Evolutionary conservation across 1,140 invertebrate genomes (phyloP).

Genomic region (Temnothorax nylanderi): DNA sequence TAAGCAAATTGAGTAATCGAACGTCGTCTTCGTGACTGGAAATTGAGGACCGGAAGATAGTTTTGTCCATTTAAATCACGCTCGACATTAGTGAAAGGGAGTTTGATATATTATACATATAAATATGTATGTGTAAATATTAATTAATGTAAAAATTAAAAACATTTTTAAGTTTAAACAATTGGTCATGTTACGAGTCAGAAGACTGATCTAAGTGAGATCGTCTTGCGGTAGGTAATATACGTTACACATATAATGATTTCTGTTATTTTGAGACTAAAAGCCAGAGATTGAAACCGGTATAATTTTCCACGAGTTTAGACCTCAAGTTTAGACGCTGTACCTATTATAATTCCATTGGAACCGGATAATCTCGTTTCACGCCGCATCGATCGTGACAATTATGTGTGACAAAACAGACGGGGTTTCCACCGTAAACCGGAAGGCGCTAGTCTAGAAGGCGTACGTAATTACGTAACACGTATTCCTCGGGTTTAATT

Average conservation of each 20-base stretch:
- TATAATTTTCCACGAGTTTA: conserved; percentile 7
- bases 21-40: neutral
- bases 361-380: conserved; percentile 34
- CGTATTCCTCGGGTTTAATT: conserved; percentile 39
- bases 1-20: conserved; percentile 53
- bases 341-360: neutral
- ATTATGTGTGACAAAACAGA: conserved; percentile 30
- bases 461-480: conserved; percentile 38
- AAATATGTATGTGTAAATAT: neutral
- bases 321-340: neutral
- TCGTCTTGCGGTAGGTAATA: neutral
- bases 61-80: neutral
- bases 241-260: neutral
- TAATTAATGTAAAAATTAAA: neutral
- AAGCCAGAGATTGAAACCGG: neutral
- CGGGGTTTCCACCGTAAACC: conserved; percentile 20
- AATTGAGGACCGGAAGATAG: neutral
- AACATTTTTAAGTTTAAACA: neutral
- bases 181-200: neutral
- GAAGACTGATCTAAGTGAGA: neutral
- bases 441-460: neutral
- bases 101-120: neutral
- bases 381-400: conserved; percentile 19
- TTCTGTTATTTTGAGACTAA: neutral
- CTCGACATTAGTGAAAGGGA: neutral